These are phyloP conservation scores for Momotus momota DNA, from an alignment of 2,797 vertebrate genomes.

Conservation along the genomic window DNA sequence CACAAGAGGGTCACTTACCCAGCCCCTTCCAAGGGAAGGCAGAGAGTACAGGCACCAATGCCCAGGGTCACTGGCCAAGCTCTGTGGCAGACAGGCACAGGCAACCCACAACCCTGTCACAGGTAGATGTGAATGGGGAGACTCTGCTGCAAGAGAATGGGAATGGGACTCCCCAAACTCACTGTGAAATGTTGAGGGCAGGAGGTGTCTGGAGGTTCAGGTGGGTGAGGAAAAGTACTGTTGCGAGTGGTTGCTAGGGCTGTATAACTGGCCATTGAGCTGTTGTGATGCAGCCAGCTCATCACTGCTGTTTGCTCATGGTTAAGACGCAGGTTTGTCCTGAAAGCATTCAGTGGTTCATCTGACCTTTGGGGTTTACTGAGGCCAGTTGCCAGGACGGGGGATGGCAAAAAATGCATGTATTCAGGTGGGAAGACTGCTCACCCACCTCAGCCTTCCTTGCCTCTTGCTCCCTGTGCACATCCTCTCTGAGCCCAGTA, in stretches of 20 bases:
- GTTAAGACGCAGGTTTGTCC: neutral
- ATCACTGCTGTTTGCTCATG: neutral
- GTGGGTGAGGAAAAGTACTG: neutral
- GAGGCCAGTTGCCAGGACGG: neutral
- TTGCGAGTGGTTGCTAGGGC: neutral
- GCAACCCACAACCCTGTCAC: neutral
- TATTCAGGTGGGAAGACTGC: neutral
- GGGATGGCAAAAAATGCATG: neutral
- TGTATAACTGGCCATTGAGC: neutral
- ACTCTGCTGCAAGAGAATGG: neutral
- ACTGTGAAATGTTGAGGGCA: neutral
- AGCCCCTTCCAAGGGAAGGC: neutral
- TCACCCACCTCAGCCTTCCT: neutral
- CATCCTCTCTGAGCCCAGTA: neutral
- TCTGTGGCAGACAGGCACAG: neutral
- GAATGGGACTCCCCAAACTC: neutral
- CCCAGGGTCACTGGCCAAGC: neutral
- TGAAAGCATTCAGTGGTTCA: neutral
- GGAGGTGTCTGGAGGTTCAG: neutral
- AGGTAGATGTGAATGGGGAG: neutral
- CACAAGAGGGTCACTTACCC: neutral
- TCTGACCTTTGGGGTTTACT: neutral
- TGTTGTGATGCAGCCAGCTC: neutral
- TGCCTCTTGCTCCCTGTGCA: neutral
- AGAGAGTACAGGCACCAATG: conserved; percentile 5